Percentiles rank a stretch among this genome's conserved stretches.
These are phyloP conservation scores for Leptinotarsa haldemani DNA, from an alignment of 2,888 invertebrate genomes.

Conservation along the genomic window DNA sequence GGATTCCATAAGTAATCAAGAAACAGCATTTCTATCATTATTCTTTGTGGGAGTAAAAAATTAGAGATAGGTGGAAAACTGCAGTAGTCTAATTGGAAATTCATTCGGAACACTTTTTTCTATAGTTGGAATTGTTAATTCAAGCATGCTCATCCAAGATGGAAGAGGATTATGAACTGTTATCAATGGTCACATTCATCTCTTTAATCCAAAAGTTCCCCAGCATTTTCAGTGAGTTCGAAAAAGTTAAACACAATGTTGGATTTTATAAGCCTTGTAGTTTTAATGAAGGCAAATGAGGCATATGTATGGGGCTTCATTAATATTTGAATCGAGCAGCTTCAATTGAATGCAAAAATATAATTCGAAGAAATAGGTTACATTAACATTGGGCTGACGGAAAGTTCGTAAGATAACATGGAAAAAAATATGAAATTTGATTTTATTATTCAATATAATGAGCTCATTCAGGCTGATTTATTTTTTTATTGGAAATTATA, in stretches of 20 bases:
- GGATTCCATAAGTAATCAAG: no score
- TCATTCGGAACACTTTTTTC: neutral
- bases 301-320: neutral
- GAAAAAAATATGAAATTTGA: no score
- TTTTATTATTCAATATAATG: no score
- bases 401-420: no score
- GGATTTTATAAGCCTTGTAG: neutral
- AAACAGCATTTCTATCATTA: no score
- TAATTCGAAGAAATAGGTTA: no score
- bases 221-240: neutral
- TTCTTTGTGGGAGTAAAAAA: neutral
- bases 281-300: constrained; percentile 6
- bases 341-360: no score
- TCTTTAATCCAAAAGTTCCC: constrained; percentile 23
- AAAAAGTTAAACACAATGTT: constrained; percentile 6
- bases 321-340: neutral
- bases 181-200: constrained; percentile 30
- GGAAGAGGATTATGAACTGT: constrained; percentile 33
- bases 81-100: neutral
- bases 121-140: constrained; percentile 22
- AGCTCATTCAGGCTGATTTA: no score
- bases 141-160: constrained; percentile 28
- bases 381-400: no score
- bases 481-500: no score
- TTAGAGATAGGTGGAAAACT: neutral